A percentile compares a stretch with the other conserved stretches of the same genome.
Conservation (phyloP, 35 echinoderm and acorn worm genomes). For the Hemicentrotus pulcherrimus region DNA sequence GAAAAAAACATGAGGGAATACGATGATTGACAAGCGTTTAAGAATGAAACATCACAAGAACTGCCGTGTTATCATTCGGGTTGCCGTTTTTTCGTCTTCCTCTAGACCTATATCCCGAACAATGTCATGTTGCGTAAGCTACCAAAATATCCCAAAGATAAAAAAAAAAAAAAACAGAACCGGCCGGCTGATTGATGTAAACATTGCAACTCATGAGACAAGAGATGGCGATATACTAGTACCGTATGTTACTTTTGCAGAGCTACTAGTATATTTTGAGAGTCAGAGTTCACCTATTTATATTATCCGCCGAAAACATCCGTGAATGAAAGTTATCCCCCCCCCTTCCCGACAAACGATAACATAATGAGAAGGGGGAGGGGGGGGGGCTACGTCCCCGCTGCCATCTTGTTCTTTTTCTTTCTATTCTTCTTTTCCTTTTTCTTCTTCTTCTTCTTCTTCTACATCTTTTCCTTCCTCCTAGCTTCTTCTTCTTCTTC, state of each 20-base stretch:
- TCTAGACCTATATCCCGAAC: too few relatives aligned
- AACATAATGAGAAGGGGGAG: not conserved
- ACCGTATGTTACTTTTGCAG: not conserved
- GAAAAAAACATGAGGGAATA: not conserved
- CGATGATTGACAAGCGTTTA: not conserved
- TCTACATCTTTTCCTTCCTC: too few relatives aligned
- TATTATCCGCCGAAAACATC: too few relatives aligned
- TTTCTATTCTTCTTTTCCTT: not conserved
- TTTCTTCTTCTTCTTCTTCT: too few relatives aligned
- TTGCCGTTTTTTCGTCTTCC: too few relatives aligned
- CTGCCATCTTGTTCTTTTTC: not conserved
- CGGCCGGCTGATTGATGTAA: constrained; percentile 16
- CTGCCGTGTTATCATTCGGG: not conserved
- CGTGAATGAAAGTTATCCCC: too few relatives aligned
- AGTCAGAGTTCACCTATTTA: too few relatives aligned
- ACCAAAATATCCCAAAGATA: too few relatives aligned
- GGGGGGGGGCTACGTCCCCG: too few relatives aligned
- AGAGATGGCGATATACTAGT: not conserved
- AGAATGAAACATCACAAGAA: not conserved
- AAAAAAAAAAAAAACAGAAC: not conserved
- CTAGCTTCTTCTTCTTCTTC: not conserved
- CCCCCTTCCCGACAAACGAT: too few relatives aligned
- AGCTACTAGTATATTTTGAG: too few relatives aligned
- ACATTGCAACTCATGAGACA: not conserved
- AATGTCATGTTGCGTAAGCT: too few relatives aligned